These are phyloP conservation scores for Corapipo altera DNA, from an alignment of 2,113 vertebrate genomes.

Conservation along the genomic window DNA sequence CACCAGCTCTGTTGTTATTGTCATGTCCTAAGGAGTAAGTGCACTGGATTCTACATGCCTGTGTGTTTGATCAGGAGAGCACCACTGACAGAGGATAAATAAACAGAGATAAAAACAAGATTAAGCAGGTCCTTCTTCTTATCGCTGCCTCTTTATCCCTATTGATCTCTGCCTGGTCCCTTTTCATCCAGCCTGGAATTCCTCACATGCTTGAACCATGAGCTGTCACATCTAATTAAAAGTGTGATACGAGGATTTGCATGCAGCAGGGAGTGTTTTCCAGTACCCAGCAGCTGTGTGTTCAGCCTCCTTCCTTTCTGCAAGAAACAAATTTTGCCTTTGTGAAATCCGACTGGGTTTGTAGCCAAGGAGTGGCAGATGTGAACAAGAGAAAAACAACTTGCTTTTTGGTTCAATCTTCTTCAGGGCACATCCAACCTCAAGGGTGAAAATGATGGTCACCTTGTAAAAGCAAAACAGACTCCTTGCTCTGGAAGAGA, in stretches of 20 bases:
- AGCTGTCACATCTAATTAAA: conserved; percentile 67
- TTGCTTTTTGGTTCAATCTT: not conserved
- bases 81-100: conserved; percentile 60
- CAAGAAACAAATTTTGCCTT: not conserved
- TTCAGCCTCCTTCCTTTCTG: not conserved
- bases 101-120: conserved; percentile 71
- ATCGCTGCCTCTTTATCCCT: conserved; percentile 51
- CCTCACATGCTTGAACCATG: conserved; percentile 48
- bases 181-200: conserved; percentile 63
- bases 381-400: not conserved
- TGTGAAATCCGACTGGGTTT: not conserved
- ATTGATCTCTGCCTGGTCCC: conserved; percentile 31
- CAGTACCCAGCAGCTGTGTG: not conserved
- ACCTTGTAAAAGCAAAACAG: not conserved
- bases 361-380: not conserved
- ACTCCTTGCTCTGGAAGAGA: not conserved
- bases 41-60: conserved; percentile 35
- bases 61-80: conserved; percentile 59
- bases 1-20: not conserved
- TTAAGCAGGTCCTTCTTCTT: conserved; percentile 64
- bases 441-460: not conserved
- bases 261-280: conserved; percentile 14
- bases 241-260: not conserved
- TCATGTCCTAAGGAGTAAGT: conserved; percentile 15
- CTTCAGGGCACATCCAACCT: not conserved